Evolutionary conservation across 2,888 invertebrate genomes (phyloP).

Genomic region (Blomia tropicalis): DNA sequence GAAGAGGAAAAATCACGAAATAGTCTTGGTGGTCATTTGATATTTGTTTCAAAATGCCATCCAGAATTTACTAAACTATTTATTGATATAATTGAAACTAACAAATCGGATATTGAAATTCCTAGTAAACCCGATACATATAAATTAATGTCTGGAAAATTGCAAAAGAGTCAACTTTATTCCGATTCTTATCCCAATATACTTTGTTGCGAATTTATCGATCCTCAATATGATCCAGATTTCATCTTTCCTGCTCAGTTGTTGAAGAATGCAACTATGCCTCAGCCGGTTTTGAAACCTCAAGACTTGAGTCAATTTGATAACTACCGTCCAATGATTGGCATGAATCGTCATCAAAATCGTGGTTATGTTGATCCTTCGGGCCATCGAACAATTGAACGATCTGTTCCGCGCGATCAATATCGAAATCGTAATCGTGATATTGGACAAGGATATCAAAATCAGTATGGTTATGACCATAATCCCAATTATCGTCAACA

Average conservation of each 20-base stretch:
- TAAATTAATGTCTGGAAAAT: conserved; percentile 48
- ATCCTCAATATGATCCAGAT: conserved; percentile 57
- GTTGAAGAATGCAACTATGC: conserved; percentile 45
- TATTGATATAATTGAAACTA: conserved; percentile 1
- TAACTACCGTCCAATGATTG: conserved; percentile 49
- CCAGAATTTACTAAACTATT: conserved; percentile 4
- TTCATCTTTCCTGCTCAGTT: conserved; percentile 61
- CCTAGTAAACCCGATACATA: conserved; percentile 34
- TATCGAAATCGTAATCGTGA: background rate
- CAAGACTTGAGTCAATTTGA: conserved; percentile 41
- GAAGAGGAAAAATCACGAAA: conserved; percentile 55
- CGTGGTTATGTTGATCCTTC: conserved; percentile 49
- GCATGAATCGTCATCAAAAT: conserved; percentile 51
- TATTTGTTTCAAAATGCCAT: conserved; percentile 22
- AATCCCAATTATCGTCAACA: conserved; percentile 10
- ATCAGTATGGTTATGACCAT: conserved; percentile 12
- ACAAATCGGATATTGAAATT: background rate
- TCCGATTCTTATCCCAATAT: conserved; percentile 18
- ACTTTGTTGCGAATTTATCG: conserved; percentile 44
- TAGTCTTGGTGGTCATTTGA: conserved; percentile 23
- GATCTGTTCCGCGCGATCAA: background rate
- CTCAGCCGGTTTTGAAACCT: conserved; percentile 60
- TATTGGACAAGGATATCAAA: background rate
- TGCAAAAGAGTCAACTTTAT: conserved; percentile 17
- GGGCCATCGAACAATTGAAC: conserved; percentile 50